Percentiles rank a stretch among this genome's conserved stretches.
These are phyloP conservation scores for Rhizomys pruinosus DNA, from an alignment of 2,113 vertebrate species.

Conservation along the genomic window DNA sequence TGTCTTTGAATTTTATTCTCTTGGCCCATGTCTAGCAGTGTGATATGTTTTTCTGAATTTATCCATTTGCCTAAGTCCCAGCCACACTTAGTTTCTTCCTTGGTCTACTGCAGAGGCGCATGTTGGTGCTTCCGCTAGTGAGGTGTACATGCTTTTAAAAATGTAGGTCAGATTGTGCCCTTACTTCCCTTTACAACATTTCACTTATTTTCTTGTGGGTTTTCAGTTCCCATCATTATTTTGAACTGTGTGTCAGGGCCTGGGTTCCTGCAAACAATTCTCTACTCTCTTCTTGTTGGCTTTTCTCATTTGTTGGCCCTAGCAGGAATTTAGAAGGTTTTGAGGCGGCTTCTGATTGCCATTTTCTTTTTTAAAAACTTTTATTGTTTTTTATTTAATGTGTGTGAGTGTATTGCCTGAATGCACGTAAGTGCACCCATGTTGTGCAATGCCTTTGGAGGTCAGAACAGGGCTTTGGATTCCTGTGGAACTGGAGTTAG, in stretches of 20 bases:
- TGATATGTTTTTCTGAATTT: constrained; percentile 4
- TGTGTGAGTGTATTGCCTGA: too few relatives aligned
- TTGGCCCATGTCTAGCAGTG: background rate
- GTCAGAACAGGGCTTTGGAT: too few relatives aligned
- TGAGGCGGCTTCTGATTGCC: background rate
- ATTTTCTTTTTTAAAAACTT: background rate
- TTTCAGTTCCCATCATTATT: background rate
- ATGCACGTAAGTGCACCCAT: too few relatives aligned
- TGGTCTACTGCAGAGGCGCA: background rate
- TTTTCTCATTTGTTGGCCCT: background rate
- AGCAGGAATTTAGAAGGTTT: background rate
- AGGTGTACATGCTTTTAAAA: background rate
- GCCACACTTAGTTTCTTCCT: background rate
- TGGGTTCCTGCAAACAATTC: background rate
- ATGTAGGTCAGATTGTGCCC: background rate
- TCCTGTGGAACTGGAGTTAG: too few relatives aligned
- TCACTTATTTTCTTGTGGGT: background rate
- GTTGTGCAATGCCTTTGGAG: too few relatives aligned
- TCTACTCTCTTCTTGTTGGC: background rate
- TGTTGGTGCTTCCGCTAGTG: background rate
- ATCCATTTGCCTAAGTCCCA: background rate
- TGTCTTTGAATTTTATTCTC: background rate
- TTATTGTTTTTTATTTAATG: too few relatives aligned
- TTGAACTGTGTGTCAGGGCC: background rate
- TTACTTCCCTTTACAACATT: constrained; percentile 24